A percentile compares a stretch with the other conserved stretches of the same genome.
These are phyloP conservation scores for Oreochromis grahami DNA, from an alignment of 2,797 vertebrate species.

Conservation along the genomic window DNA sequence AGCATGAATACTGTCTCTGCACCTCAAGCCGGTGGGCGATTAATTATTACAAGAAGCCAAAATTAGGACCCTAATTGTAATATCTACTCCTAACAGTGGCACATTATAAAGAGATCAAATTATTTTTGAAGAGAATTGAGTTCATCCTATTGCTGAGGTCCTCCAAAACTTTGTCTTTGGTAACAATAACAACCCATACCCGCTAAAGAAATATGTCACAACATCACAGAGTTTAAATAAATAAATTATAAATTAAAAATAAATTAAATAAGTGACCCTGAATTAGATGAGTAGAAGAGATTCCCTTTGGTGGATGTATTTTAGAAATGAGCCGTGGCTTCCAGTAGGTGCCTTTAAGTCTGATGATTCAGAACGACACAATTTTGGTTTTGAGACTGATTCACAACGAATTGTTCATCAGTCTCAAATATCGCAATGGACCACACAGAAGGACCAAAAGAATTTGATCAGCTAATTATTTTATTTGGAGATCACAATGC, in stretches of 20 bases:
- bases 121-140: not conserved
- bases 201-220: not conserved
- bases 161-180: not conserved
- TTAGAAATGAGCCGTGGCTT: not conserved
- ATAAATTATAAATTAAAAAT: not conserved
- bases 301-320: not conserved
- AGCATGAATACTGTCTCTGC: not conserved
- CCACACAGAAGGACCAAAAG: not conserved
- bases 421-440: not conserved
- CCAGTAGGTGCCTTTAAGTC: not conserved
- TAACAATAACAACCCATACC: not conserved
- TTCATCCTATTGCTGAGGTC: not conserved
- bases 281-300: not conserved
- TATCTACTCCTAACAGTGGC: not conserved
- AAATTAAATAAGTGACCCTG: not conserved
- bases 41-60: not conserved
- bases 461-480: not conserved
- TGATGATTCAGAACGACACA: not conserved
- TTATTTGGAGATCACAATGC: not conserved
- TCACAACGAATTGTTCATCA: not conserved
- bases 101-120: not conserved
- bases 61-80: not conserved
- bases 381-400: not conserved
- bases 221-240: not conserved
- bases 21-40: not conserved